Conservation (phyloP, 2,797 vertebrate genomes). For the Mionectes olivaceus region DNA sequence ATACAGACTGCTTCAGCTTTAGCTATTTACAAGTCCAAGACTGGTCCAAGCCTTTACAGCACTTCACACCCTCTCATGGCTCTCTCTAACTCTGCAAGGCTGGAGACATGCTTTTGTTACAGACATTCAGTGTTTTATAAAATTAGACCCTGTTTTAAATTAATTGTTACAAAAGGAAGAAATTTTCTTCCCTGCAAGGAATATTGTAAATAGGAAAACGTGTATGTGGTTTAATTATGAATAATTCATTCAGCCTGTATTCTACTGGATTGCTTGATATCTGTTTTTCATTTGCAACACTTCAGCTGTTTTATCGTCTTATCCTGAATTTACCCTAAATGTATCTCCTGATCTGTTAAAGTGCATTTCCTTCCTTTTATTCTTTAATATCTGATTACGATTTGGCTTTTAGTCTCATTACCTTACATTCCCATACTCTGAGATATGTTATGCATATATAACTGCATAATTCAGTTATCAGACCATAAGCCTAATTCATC, state of each 20-base stretch:
- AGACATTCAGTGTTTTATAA: neutral
- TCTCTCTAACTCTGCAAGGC: neutral
- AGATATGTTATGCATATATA: neutral
- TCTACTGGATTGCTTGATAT: neutral
- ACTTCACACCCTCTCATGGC: no score
- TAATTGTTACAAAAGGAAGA: neutral
- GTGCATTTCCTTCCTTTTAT: neutral
- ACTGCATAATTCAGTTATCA: neutral
- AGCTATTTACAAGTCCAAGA: no score
- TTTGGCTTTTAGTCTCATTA: neutral
- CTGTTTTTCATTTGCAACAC: neutral
- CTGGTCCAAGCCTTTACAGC: no score
- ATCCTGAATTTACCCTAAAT: neutral
- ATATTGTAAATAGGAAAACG: neutral
- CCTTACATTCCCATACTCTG: neutral
- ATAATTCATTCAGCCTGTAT: neutral
- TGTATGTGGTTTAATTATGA: neutral
- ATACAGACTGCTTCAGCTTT: no score
- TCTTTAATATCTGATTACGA: neutral
- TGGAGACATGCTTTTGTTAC: neutral
- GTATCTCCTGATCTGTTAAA: neutral
- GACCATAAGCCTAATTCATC: constrained; percentile 9
- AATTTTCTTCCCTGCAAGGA: neutral
- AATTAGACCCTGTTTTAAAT: neutral
- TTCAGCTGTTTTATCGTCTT: neutral